Evolutionary conservation across 2,888 invertebrate genomes (phyloP).

Genomic region (Willowsia nigromaculata): DNA sequence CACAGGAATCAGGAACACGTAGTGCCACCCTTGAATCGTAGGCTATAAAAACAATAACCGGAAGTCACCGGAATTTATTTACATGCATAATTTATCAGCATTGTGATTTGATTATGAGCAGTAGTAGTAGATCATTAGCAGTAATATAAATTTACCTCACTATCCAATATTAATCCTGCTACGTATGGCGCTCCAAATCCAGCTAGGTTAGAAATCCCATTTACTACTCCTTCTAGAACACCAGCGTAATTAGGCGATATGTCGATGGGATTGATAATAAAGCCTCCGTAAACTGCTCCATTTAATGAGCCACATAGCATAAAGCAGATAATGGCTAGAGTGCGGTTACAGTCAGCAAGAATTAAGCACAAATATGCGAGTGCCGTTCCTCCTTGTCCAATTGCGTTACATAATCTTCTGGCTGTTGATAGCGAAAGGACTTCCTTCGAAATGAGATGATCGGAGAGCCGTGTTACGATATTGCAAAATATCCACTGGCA

Average conservation of each 20-base stretch:
- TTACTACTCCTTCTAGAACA: conserved; percentile 55
- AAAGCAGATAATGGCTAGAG: conserved; percentile 39
- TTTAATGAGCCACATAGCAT: conserved; percentile 51
- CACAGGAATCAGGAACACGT: conserved; percentile 90
- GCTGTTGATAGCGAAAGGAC: conserved; percentile 88
- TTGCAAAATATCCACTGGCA: conserved; percentile 95
- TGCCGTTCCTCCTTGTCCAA: conserved; percentile 82
- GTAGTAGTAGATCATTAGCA: too few relatives aligned
- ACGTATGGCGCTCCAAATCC: conserved; percentile 60
- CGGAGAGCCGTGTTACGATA: conserved; percentile 90
- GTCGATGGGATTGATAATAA: conserved; percentile 60
- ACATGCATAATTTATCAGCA: not conserved
- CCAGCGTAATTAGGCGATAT: conserved; percentile 65
- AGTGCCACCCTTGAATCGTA: conserved; percentile 85
- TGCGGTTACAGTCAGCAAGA: conserved; percentile 50
- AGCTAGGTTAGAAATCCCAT: conserved; percentile 54
- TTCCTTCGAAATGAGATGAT: conserved; percentile 90
- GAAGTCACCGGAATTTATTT: conserved; percentile 4
- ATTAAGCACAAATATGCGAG: conserved; percentile 38
- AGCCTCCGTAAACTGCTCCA: conserved; percentile 58
- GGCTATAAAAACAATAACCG: conserved; percentile 73
- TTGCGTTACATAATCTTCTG: conserved; percentile 91
- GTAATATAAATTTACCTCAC: conserved; percentile 40
- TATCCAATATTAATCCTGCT: conserved; percentile 53
- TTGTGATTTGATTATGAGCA: too few relatives aligned